Evolutionary conservation across 2,797 vertebrate genomes (phyloP).

Genomic region (Remorina albescens): DNA sequence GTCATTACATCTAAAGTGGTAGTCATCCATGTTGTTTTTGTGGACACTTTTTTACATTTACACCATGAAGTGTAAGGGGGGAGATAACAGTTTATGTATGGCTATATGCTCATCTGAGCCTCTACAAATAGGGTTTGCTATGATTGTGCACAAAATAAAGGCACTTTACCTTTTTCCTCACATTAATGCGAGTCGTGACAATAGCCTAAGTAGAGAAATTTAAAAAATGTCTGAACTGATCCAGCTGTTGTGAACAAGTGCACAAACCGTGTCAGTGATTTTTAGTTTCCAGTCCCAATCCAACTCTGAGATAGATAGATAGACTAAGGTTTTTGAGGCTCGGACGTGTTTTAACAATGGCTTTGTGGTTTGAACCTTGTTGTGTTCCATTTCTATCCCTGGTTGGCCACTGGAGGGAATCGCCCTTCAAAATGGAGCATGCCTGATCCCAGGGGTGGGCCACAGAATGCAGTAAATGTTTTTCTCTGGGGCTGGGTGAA

Average conservation of each 20-base stretch:
- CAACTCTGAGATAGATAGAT: not conserved
- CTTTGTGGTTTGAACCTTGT: constrained; percentile 28
- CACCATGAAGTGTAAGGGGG: not conserved
- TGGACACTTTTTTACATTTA: not conserved
- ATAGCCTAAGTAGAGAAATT: not conserved
- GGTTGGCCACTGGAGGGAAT: constrained; percentile 70
- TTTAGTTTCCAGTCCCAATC: not conserved
- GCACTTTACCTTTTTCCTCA: not conserved
- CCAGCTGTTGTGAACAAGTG: constrained; percentile 4
- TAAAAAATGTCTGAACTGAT: not conserved
- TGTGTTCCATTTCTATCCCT: constrained; percentile 17
- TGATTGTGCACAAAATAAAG: not conserved
- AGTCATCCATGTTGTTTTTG: not conserved
- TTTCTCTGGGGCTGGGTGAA: constrained; percentile 82
- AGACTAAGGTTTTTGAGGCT: not conserved
- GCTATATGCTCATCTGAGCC: not conserved
- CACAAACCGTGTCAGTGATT: not conserved
- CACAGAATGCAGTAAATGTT: constrained; percentile 82
- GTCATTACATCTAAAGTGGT: not conserved
- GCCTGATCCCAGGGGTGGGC: constrained; percentile 79
- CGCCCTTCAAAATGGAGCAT: constrained; percentile 81
- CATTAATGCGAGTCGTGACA: not conserved
- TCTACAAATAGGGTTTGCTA: not conserved
- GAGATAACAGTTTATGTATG: too few relatives aligned
- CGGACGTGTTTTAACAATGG: constrained; percentile 25